phyloP scores from a whole-genome alignment of 1,140 invertebrate species.

The Drosophila rhopaloa region DNA sequence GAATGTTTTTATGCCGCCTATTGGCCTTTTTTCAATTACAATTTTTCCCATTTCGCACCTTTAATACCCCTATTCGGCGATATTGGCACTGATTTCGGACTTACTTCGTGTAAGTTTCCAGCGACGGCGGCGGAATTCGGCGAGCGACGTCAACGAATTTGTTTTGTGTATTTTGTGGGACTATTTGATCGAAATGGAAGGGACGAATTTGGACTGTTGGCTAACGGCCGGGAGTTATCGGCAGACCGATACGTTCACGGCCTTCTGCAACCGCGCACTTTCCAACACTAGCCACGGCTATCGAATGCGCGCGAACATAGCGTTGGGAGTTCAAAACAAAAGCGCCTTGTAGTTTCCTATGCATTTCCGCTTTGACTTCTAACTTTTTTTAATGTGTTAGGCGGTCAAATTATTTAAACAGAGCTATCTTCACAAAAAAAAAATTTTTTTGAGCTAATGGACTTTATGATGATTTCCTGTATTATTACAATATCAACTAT shows the following conservation, averaged over 20 bases:
- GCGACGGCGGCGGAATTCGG: slow-evolving; percentile 27
- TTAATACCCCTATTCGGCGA: slow-evolving; percentile 9
- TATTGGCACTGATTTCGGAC: slow-evolving; percentile 24
- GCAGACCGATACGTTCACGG: neutral
- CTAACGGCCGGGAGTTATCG: slow-evolving; percentile 10
- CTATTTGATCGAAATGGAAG: slow-evolving; percentile 37
- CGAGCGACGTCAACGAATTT: slow-evolving; percentile 40
- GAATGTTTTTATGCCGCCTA: slow-evolving; percentile 51
- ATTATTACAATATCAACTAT: too few relatives aligned
- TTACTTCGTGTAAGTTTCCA: slow-evolving; percentile 55
- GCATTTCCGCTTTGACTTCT: too few relatives aligned
- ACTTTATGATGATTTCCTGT: too few relatives aligned
- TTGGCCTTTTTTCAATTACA: slow-evolving; percentile 19
- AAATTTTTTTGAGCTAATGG: too few relatives aligned
- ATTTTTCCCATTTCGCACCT: slow-evolving; percentile 14
- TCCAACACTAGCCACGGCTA: slow-evolving; percentile 10
- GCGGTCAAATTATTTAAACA: too few relatives aligned
- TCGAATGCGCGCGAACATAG: slow-evolving; percentile 1
- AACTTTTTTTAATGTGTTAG: too few relatives aligned
- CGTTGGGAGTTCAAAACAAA: slow-evolving; percentile 6
- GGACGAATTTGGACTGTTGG: neutral
- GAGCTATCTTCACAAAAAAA: too few relatives aligned
- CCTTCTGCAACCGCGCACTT: neutral
- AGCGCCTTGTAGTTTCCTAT: too few relatives aligned
- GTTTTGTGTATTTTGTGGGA: slow-evolving; percentile 58